Evolutionary conservation across 2,797 vertebrate species (phyloP).

Genomic region (Sebastes itinus): DNA sequence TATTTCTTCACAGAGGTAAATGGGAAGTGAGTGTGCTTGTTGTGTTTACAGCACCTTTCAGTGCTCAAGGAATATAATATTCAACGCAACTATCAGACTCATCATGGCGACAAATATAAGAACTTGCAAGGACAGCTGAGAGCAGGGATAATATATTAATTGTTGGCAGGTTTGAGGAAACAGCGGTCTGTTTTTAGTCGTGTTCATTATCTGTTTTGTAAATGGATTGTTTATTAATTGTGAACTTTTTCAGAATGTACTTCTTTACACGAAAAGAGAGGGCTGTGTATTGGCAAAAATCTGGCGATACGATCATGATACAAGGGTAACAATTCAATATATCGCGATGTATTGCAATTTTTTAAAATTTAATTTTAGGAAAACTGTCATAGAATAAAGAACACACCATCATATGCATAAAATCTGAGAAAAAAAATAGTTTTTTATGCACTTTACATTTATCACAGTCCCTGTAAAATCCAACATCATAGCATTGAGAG

Average conservation of each 20-base stretch:
- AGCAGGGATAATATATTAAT: neutral
- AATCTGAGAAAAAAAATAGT: no score
- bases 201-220: neutral
- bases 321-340: no score
- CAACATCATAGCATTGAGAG: no score
- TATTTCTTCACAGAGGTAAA: neutral
- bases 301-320: no score
- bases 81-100: neutral
- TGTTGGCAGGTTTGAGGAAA: no score
- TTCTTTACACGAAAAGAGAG: rapidly evolving
- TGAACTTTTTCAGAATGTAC: neutral
- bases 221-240: neutral
- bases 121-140: neutral
- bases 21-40: neutral
- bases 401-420: no score
- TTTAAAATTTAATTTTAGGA: no score
- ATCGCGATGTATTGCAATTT: no score
- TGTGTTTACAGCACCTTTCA: neutral
- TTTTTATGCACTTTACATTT: no score
- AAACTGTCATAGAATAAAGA: no score
- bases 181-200: neutral
- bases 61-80: neutral
- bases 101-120: neutral
- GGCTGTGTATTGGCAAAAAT: no score
- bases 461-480: no score